Evolutionary conservation across 2,797 vertebrate species (phyloP).

Genomic region (Acrossocheilus wenchowensis): DNA sequence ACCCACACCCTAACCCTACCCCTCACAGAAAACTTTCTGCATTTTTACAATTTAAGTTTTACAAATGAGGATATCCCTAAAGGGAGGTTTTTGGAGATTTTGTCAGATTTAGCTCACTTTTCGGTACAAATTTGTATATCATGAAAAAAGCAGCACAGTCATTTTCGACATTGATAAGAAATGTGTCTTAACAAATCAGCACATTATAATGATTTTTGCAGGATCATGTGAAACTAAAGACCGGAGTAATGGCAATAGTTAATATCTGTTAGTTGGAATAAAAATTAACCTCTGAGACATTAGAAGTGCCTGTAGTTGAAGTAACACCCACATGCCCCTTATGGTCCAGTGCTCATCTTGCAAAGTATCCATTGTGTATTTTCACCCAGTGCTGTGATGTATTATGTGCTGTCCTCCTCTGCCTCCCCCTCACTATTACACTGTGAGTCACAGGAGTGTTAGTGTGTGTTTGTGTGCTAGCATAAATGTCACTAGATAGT

Average conservation of each 20-base stretch:
- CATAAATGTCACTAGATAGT: conserved; percentile 51
- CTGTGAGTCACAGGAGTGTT: conserved; percentile 51
- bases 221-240: neutral
- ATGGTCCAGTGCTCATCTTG: conserved; percentile 10
- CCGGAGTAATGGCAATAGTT: neutral
- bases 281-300: neutral
- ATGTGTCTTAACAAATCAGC: neutral
- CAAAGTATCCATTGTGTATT: conserved; percentile 29
- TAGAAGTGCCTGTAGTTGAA: neutral
- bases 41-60: too few species aligned
- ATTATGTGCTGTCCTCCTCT: conserved; percentile 43
- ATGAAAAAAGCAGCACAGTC: neutral
- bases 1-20: too few species aligned
- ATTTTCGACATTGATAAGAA: neutral
- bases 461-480: conserved; percentile 17
- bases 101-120: too few species aligned
- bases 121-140: neutral
- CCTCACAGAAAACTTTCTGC: too few species aligned
- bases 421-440: conserved; percentile 47
- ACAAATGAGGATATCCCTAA: too few species aligned
- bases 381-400: conserved; percentile 47
- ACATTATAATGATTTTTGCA: neutral
- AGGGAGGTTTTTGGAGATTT: too few species aligned
- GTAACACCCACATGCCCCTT: conserved; percentile 11
- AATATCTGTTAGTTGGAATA: neutral